phyloP scores from a whole-genome alignment of 2,888 invertebrate genomes.

The Ochropleura leucogaster region DNA sequence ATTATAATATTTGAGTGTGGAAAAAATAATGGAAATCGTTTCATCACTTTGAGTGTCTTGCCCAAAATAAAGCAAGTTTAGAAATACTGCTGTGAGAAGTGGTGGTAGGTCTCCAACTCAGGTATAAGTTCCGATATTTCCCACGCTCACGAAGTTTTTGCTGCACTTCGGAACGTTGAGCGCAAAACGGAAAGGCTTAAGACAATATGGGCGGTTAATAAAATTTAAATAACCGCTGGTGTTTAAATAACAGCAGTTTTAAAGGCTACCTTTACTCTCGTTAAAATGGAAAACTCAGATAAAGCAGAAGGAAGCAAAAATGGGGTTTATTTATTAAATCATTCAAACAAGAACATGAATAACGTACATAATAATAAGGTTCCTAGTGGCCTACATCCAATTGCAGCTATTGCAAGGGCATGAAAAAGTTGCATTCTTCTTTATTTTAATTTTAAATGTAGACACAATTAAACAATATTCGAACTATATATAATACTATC shows the following conservation, averaged over 20 bases:
- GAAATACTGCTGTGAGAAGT: no score
- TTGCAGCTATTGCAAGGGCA: not conserved
- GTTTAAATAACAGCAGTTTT: not conserved
- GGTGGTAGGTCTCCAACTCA: slow-evolving; percentile 5
- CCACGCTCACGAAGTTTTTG: slow-evolving; percentile 47
- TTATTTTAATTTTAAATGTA: not conserved
- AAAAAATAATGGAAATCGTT: no score
- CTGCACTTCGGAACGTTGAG: slow-evolving; percentile 4
- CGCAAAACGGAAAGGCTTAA: slow-evolving; percentile 35
- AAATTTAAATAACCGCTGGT: not conserved
- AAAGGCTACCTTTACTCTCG: no score
- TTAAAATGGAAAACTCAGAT: not conserved
- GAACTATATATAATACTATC: not conserved
- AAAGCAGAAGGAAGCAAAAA: not conserved
- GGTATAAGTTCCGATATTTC: slow-evolving; percentile 47
- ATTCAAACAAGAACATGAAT: not conserved
- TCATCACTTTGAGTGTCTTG: no score
- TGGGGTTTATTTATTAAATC: not conserved
- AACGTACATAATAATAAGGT: not conserved
- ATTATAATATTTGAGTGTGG: not conserved
- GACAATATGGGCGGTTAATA: not conserved
- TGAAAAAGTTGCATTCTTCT: not conserved
- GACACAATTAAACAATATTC: not conserved
- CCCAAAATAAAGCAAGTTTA: not conserved
- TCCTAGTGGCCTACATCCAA: not conserved